Base-by-base conservation (phyloP, 2,797 vertebrate genomes). In the Paramormyrops hopkinsi region DNA sequence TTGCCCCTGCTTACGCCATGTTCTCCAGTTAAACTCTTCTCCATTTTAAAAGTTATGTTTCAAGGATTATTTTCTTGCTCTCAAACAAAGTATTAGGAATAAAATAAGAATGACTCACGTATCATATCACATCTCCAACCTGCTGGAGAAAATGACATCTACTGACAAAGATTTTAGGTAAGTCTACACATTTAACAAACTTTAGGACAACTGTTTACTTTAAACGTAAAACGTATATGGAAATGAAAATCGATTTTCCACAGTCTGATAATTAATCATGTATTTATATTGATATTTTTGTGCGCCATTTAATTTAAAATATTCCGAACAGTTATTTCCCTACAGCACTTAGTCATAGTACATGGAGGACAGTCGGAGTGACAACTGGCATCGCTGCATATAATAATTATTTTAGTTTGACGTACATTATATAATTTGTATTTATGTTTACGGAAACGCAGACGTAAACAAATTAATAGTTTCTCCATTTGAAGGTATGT, bases 91-190 rank as follows among this genome's bases (percentile, higher is more conserved):
- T 88, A 83, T 89, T 83, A 88, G 89, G 76, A 69, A 65, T 48
- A 59, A 56, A 89, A n/a, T 65, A 90, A 91, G 92, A 37, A 98
- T 99, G 98, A 97, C 96, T 90, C 97, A 91, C 91, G 95, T 95
- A 4, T 96, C 98, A 4, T 99, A 97, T 93, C 96, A 98, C 93
- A 96, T 99, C 95, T 97, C 98, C 96, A 97, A 97, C 94, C 94
- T 99, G 89, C 92, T 99, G 97, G 98, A 99, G 96, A 99, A 99
- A 94, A 99, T 99, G 98, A 98, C 97, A 29, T 99, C 98, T 89
- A 96, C 96, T 86, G 98, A 99, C 96, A 99, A 99, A 95, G 98
- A 99, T 93, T 99, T 99, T 94, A 96, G 98, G 98, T 99, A 95
- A 93, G 56, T 62, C 56, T 87, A 76, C 88, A 51, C 25, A 85